phyloP scores from a whole-genome alignment of 23 tunicate genomes.

The Clavelina lepadiformis region DNA sequence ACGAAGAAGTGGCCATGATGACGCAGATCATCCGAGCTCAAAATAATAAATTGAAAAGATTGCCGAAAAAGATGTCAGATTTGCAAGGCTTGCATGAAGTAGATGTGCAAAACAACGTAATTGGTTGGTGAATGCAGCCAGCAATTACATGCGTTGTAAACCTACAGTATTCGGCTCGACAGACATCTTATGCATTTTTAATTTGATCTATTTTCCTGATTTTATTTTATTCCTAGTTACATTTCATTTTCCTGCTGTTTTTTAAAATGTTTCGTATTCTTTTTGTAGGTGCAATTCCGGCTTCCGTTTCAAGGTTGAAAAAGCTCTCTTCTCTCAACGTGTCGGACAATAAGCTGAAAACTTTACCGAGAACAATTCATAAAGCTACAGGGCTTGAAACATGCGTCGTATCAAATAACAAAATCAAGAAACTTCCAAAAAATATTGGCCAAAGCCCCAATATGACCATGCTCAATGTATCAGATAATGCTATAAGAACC shows the following conservation, averaged over 20 bases:
- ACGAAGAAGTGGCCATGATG: constrained; percentile 84
- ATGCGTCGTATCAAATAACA: constrained; percentile 70
- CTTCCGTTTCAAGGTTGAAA: constrained; percentile 54
- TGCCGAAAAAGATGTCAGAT: constrained; percentile 68
- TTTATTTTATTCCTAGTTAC: not conserved
- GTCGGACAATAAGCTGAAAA: constrained; percentile 73
- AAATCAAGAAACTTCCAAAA: constrained; percentile 83
- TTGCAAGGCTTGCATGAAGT: constrained; percentile 62
- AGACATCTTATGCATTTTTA: too few relatives aligned
- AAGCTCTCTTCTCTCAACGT: constrained; percentile 60
- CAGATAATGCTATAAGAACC: constrained; percentile 67
- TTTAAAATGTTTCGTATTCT: constrained; percentile 1
- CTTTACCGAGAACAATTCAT: constrained; percentile 75
- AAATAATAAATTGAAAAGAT: constrained; percentile 83
- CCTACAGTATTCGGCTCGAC: not conserved
- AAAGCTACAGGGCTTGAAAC: constrained; percentile 89
- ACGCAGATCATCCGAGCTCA: constrained; percentile 68
- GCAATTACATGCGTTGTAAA: not conserved
- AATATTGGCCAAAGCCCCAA: constrained; percentile 80
- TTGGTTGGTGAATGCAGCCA: too few relatives aligned
- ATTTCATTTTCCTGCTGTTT: not conserved
- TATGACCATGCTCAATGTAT: constrained; percentile 71
- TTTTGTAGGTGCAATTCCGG: constrained; percentile 75
- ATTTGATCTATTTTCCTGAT: too few relatives aligned
- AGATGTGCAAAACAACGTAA: constrained; percentile 76